These are phyloP conservation scores for Tychaedon coryphoeus DNA, from an alignment of 2,113 vertebrate species.

Conservation along the genomic window DNA sequence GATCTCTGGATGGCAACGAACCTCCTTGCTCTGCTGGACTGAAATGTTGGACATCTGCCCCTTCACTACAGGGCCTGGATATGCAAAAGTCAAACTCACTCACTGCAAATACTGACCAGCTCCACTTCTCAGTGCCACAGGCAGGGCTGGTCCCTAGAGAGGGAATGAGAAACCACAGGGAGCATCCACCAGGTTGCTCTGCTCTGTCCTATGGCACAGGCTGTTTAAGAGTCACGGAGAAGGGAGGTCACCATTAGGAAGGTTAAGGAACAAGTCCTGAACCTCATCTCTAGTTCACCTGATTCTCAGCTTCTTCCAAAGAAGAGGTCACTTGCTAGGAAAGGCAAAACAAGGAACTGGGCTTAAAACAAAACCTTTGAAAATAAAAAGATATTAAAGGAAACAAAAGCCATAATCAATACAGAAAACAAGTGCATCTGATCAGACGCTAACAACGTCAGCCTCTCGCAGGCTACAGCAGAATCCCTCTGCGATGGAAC, in stretches of 20 bases:
- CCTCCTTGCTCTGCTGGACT: background rate
- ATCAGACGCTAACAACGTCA: background rate
- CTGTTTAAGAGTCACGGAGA: background rate
- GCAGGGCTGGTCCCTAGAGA: background rate
- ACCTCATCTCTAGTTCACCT: background rate
- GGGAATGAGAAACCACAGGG: background rate
- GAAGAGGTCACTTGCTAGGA: conserved; percentile 41
- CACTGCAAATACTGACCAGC: background rate
- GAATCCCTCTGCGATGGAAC: background rate
- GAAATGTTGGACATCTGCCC: background rate
- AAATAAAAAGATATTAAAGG: conserved; percentile 23
- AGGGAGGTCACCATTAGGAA: background rate
- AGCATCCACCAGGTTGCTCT: background rate
- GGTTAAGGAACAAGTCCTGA: conserved; percentile 16
- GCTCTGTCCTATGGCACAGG: conserved; percentile 16
- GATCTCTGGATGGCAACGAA: background rate
- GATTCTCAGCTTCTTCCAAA: conserved; percentile 40
- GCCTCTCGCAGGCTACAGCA: conserved; percentile 1
- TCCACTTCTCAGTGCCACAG: background rate
- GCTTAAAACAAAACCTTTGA: conserved; percentile 53
- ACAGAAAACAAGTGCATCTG: conserved; percentile 64
- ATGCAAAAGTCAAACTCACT: background rate
- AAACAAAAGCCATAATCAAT: conserved; percentile 65
- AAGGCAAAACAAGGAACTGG: conserved; percentile 14
- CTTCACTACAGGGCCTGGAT: background rate